A percentile compares a stretch with the other conserved stretches of the same genome.
Evolutionary conservation across 2,797 vertebrate genomes (phyloP).

Genomic region (Alca torda): DNA sequence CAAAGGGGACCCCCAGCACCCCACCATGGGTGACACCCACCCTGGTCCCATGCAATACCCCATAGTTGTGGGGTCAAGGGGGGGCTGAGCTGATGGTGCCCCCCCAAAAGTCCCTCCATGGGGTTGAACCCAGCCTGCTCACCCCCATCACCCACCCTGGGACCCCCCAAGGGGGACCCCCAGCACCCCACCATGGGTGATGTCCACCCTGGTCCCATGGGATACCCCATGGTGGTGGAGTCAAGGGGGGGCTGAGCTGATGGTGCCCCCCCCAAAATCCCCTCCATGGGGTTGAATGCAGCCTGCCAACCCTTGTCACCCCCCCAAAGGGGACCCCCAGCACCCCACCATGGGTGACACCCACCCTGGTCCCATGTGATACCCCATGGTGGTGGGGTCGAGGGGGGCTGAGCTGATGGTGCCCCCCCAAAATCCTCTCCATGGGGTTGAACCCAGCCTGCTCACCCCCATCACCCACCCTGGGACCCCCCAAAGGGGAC

Average conservation of each 20-base stretch:
- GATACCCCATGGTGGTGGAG: rapidly evolving
- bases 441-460: too few relatives aligned
- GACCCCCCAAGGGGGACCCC: not conserved
- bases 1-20: too few relatives aligned
- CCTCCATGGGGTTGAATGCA: too few relatives aligned
- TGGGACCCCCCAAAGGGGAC: too few relatives aligned
- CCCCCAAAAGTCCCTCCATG: not conserved
- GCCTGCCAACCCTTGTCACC: too few relatives aligned
- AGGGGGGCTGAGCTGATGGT: not conserved
- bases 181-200: not conserved
- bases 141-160: not conserved
- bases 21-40: too few relatives aligned
- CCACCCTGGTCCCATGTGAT: too few relatives aligned
- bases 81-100: too few relatives aligned
- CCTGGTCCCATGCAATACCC: too few relatives aligned
- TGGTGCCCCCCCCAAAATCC: not conserved
- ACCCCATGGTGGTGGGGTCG: too few relatives aligned
- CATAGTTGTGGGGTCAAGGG: not conserved
- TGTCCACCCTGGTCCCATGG: not conserved
- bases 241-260: not conserved
- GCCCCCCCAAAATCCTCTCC: not conserved
- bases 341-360: not conserved
- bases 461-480: not conserved
- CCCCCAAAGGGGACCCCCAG: not conserved
- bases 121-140: not conserved